A percentile compares a stretch with the other conserved stretches of the same genome.
These are phyloP conservation scores for Choloepus hoffmanni DNA, from an alignment of 2,113 vertebrate species.

Conservation along the genomic window DNA sequence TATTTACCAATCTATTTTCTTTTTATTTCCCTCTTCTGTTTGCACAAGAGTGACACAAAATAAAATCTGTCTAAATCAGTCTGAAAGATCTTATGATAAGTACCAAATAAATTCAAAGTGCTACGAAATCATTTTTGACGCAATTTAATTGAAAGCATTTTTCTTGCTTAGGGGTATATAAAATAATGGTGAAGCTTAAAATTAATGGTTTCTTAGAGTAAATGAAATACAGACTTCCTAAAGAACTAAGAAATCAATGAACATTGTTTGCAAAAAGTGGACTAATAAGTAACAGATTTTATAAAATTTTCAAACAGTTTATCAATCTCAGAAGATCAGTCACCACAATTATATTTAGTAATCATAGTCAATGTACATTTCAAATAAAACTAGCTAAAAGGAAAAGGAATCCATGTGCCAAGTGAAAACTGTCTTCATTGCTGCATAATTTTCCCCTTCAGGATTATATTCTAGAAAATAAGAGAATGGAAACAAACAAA, in stretches of 20 bases:
- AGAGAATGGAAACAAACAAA: conserved; percentile 62
- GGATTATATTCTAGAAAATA: neutral
- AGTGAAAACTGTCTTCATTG: conserved; percentile 3
- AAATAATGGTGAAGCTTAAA: conserved; percentile 33
- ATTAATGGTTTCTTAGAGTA: neutral
- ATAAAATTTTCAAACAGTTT: conserved; percentile 46
- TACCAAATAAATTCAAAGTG: conserved; percentile 30
- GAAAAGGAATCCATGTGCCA: conserved; percentile 50
- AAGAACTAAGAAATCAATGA: conserved; percentile 10
- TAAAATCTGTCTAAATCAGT: conserved; percentile 26
- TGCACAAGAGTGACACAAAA: neutral
- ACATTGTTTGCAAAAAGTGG: conserved; percentile 3
- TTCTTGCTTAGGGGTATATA: neutral
- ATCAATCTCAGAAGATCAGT: conserved; percentile 43
- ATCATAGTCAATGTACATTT: conserved; percentile 59
- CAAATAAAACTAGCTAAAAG: conserved; percentile 60
- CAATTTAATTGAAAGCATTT: neutral
- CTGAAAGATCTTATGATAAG: conserved; percentile 34
- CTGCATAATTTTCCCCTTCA: conserved; percentile 56
- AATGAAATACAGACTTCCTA: neutral
- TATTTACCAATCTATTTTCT: neutral
- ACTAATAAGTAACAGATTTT: neutral
- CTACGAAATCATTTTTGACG: neutral
- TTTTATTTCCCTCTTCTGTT: neutral
- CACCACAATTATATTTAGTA: conserved; percentile 51